Evolutionary conservation across 2,113 vertebrate genomes (phyloP), one percentile per base, ranked within the genome.

Genomic region (Thalassarche chlororhynchos): DNA sequence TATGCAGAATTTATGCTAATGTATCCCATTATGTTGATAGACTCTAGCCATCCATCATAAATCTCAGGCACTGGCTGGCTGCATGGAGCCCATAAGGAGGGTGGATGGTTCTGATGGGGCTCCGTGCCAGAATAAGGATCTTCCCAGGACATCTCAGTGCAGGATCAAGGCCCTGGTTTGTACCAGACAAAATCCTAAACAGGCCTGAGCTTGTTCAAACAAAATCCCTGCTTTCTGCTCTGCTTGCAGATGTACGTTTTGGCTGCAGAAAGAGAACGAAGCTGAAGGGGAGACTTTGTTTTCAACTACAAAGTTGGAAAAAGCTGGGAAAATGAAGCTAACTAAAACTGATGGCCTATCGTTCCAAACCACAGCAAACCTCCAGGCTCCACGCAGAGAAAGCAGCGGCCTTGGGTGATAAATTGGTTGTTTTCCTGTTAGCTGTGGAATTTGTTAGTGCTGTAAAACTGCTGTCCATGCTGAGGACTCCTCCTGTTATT

Each of bases 341-440:
- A 61, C 62, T 36, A 29, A 51, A 91, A 93, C 17, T 42, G 87
- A 75, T 74, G 80, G 80, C 36, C 65, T 44, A 38, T 51, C 36
- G 17, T 74, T 89, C 84, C 95, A 86, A 77, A 70, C 40, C 76
- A 0, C 66, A 78, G 87, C 71, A 38, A 85, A 85, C 61, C 80
- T 89, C 84, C 15, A 0, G 84, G 91, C 85, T 91, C 51, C 76
- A 51, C 1, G 17, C 80, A 69, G 77, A 52, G 84, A 69, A 79
- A 91, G 70, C 80, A 82, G 76, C 1, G 2, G 77, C 84, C 55
- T 74, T 83, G 76, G 84, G 88, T 86, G 81, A 83, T 66, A 74
- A 91, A 93, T 62, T 24, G 84, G 71, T 83, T 86, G 81, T 86
- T 96, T 96, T 89, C 84, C 71, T 76, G 80, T 70, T 86, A 86